A percentile compares a stretch with the other conserved stretches of the same genome.
Evolutionary conservation across 2,888 invertebrate species (phyloP).

Genomic region (Epirrhoe alternata): DNA sequence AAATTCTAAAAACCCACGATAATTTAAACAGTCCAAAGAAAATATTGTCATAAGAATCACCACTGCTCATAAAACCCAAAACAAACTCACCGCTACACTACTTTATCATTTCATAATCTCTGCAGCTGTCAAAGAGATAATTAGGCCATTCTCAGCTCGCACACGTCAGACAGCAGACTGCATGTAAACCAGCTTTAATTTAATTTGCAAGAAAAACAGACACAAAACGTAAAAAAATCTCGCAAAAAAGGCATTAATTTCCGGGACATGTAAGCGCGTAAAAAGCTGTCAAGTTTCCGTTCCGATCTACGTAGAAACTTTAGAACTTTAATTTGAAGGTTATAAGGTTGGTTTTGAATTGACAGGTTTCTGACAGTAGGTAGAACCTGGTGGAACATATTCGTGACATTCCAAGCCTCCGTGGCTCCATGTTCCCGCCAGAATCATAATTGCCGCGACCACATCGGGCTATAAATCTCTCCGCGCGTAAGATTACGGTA

Average conservation of each 20-base stretch:
- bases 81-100: neutral
- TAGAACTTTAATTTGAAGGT: slow-evolving; percentile 13
- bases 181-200: slow-evolving; percentile 39
- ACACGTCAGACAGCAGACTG: slow-evolving; percentile 22
- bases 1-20: neutral
- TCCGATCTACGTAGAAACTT: slow-evolving; percentile 26
- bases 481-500: slow-evolving; percentile 59
- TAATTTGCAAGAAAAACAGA: slow-evolving; percentile 37
- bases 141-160: slow-evolving; percentile 29
- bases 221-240: slow-evolving; percentile 26
- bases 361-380: slow-evolving; percentile 22
- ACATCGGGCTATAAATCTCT: slow-evolving; percentile 66
- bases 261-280: slow-evolving; percentile 36
- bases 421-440: slow-evolving; percentile 46
- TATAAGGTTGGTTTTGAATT: slow-evolving; percentile 24
- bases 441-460: slow-evolving; percentile 64
- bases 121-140: slow-evolving; percentile 23
- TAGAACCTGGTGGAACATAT: slow-evolving; percentile 42
- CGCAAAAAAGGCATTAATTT: slow-evolving; percentile 41
- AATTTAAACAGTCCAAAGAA: slow-evolving; percentile 1
- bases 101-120: slow-evolving; percentile 27
- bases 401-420: slow-evolving; percentile 57
- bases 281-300: slow-evolving; percentile 37
- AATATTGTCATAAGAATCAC: slow-evolving; percentile 9
- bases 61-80: slow-evolving; percentile 5